Conservation (phyloP, 2,113 vertebrate species). For the Spea multiplicata region DNA sequence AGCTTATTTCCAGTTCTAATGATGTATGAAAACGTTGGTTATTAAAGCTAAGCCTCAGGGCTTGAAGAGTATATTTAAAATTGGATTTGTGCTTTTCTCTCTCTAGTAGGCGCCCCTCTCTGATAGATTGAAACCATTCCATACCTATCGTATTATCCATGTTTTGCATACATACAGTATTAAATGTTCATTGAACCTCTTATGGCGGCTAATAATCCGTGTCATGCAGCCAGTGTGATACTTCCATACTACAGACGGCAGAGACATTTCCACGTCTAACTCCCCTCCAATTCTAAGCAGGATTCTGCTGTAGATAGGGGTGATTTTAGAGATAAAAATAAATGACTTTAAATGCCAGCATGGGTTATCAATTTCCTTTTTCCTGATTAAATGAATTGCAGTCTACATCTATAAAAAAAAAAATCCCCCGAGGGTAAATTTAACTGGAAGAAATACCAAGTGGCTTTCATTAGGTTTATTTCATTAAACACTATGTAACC, state of each 20-base stretch:
- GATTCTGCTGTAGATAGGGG: slow-evolving; percentile 32
- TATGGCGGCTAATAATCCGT: background rate
- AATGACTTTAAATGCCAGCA: slow-evolving; percentile 47
- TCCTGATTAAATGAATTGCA: slow-evolving; percentile 49
- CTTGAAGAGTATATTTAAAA: too few species aligned
- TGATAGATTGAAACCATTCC: too few species aligned
- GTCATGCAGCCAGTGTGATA: background rate
- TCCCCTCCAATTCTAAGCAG: slow-evolving; percentile 32
- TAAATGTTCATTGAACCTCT: background rate
- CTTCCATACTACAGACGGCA: slow-evolving; percentile 26
- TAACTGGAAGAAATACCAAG: slow-evolving; percentile 46
- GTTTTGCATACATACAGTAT: too few species aligned
- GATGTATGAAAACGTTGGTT: too few species aligned
- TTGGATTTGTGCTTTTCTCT: too few species aligned
- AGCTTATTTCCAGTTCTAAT: too few species aligned
- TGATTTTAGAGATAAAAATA: slow-evolving; percentile 48
- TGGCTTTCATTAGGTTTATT: slow-evolving; percentile 49
- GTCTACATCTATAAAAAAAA: slow-evolving; percentile 44
- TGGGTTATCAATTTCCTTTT: slow-evolving; percentile 46
- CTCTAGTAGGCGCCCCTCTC: too few species aligned
- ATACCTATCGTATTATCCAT: too few species aligned
- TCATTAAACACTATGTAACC: slow-evolving; percentile 49
- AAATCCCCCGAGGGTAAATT: slow-evolving; percentile 44
- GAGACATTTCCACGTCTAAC: background rate
- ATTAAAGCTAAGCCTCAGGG: too few species aligned